Base-by-base conservation (phyloP, 2,797 vertebrate genomes). In the Lacerta agilis region DNA sequence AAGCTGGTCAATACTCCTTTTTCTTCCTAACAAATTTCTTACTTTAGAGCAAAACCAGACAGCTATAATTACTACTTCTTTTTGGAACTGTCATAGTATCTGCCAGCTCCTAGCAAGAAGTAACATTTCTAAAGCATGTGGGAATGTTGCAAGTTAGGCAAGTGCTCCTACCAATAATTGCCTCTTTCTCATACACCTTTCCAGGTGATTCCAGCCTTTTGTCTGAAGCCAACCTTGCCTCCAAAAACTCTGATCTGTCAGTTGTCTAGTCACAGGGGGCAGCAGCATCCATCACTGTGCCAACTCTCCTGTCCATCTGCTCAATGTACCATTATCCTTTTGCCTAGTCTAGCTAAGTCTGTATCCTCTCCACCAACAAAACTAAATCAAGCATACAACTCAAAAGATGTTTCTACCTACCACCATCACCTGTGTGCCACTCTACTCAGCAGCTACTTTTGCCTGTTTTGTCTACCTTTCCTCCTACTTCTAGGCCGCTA, bases 71-170 rank as follows among this genome's bases (percentile, higher is more conserved):
- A 79, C 69, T 49, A 72, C 69, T 49, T 58, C 75, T 25, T 9
- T 82, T n/a, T 45, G 3, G 33, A 36, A 43, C 61, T 45, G 73
- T 15, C 45, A 33, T 69, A 9, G 43, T 41, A n/a, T 27, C 33
- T 0, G 1, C 58, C 5, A 15, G 72, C 66, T 36, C 43, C 58
- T 81, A n/a, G 17, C 17, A 58, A 33, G 33, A 36, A 55, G 78
- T 43, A 80, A 10, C 45, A 33, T 86, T 86, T 1, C 0, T 23
- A 8, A 36, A 17, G 83, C 61, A 29, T 36, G 49, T 1, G 0
- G 36, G 2, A 88, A n/a, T 2, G 0, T 20, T 13, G 3, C 72
- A 93, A 95, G 86, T 95, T 92, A 23, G 33, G n/a, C 64, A 75
- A 89, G 86, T 17, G 75, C 55, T 20, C 67, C 75, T 69, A 49